Percentiles rank a stretch among this genome's conserved stretches.
Conservation (phyloP, 2,888 invertebrate species). For the Nipponacmea schrenckii region DNA sequence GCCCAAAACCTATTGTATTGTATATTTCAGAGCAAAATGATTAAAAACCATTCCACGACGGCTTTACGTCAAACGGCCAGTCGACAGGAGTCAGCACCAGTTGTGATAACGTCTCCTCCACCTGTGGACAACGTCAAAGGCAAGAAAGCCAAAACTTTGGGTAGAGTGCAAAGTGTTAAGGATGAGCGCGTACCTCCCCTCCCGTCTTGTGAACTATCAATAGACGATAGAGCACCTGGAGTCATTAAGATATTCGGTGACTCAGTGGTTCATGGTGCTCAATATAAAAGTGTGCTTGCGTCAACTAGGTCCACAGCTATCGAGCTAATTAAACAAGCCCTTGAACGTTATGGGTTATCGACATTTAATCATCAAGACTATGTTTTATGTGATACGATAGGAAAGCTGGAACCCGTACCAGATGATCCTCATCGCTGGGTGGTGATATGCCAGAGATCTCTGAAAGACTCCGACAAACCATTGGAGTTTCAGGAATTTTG, state of each 20-base stretch:
- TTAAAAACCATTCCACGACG: slow-evolving; percentile 3
- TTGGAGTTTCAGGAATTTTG: slow-evolving; percentile 59
- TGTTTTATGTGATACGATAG: slow-evolving; percentile 62
- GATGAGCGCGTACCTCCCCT: slow-evolving; percentile 6
- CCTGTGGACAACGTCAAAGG: slow-evolving; percentile 4
- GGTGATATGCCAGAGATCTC: slow-evolving; percentile 49
- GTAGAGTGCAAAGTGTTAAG: slow-evolving; percentile 14
- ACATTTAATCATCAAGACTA: slow-evolving; percentile 40
- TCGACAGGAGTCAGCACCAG: background rate
- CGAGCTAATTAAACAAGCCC: slow-evolving; percentile 60
- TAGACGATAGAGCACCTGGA: slow-evolving; percentile 57
- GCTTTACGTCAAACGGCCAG: background rate
- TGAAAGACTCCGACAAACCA: slow-evolving; percentile 56
- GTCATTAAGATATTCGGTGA: slow-evolving; percentile 60
- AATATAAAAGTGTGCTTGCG: slow-evolving; percentile 62
- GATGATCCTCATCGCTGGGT: slow-evolving; percentile 39
- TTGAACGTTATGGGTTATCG: slow-evolving; percentile 57
- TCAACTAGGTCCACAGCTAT: slow-evolving; percentile 55
- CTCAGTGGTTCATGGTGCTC: slow-evolving; percentile 54
- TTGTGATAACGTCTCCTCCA: background rate
- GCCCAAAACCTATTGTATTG: too few species aligned
- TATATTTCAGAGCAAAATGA: background rate
- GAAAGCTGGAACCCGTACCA: slow-evolving; percentile 25
- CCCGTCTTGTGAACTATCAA: slow-evolving; percentile 47
- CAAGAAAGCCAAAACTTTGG: slow-evolving; percentile 13